These are phyloP conservation scores for Pyrrhia umbra DNA, from an alignment of 2,888 invertebrate species.

Conservation along the genomic window DNA sequence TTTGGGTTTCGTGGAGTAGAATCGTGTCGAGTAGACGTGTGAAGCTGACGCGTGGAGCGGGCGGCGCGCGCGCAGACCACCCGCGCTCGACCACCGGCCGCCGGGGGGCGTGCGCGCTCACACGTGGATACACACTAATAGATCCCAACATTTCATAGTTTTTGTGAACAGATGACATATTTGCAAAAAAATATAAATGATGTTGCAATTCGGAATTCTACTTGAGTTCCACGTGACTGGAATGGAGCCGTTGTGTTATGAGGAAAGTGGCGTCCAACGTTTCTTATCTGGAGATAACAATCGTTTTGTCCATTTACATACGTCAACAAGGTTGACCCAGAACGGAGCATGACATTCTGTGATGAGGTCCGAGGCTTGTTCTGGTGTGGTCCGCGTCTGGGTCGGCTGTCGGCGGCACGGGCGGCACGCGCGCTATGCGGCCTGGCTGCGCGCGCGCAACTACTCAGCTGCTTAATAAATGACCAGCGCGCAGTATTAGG, in stretches of 20 bases:
- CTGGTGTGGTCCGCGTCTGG: constrained; percentile 84
- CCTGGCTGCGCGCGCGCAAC: constrained; percentile 72
- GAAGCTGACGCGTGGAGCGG: constrained; percentile 84
- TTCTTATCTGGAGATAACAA: constrained; percentile 71
- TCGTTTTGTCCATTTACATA: constrained; percentile 78
- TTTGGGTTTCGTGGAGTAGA: constrained; percentile 65
- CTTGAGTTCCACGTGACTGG: constrained; percentile 4
- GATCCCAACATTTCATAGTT: constrained; percentile 57
- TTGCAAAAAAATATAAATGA: constrained; percentile 62
- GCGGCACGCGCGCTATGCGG: constrained; percentile 88
- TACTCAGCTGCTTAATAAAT: constrained; percentile 86
- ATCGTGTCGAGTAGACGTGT: constrained; percentile 81
- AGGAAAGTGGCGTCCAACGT: constrained; percentile 49
- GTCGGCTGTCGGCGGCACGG: constrained; percentile 81
- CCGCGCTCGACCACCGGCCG: constrained; percentile 83
- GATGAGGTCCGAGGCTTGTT: constrained; percentile 61
- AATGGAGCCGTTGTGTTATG: constrained; percentile 33
- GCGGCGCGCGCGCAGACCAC: constrained; percentile 83
- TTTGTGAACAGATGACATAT: constrained; percentile 55
- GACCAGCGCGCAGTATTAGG: constrained; percentile 87
- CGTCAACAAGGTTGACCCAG: constrained; percentile 84
- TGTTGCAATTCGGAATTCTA: constrained; percentile 13
- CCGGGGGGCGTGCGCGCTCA: constrained; percentile 76
- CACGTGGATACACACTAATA: constrained; percentile 72
- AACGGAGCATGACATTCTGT: constrained; percentile 68